A percentile compares a stretch with the other conserved stretches of the same genome.
These are phyloP conservation scores for Tribolium freemani DNA, from an alignment of 2,888 invertebrate genomes.

Conservation along the genomic window DNA sequence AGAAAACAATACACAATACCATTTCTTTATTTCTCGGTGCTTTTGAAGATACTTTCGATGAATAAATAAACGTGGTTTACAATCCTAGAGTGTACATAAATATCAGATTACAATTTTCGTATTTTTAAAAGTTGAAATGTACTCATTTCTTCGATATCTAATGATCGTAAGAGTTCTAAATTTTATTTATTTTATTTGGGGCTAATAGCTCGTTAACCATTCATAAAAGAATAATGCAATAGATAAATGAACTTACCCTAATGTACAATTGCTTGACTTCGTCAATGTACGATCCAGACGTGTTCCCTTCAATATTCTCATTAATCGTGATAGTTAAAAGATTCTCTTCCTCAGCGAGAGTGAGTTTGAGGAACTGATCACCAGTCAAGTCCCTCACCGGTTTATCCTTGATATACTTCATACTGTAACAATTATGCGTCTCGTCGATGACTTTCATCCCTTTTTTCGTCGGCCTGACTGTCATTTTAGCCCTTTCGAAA, in stretches of 20 bases:
- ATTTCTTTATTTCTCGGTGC: too few species aligned
- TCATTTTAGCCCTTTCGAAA: constrained; percentile 89
- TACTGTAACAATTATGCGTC: constrained; percentile 85
- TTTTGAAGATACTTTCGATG: too few species aligned
- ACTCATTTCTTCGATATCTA: too few species aligned
- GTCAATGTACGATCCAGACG: constrained; percentile 83
- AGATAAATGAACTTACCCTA: constrained; percentile 71
- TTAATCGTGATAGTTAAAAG: constrained; percentile 81
- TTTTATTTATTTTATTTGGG: too few species aligned
- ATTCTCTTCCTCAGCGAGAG: constrained; percentile 86
- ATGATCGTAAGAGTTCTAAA: too few species aligned
- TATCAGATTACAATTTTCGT: too few species aligned
- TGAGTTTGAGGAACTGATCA: constrained; percentile 90
- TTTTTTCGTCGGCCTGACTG: constrained; percentile 86
- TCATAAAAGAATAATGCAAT: too few species aligned
- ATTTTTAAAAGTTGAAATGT: too few species aligned
- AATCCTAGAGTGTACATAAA: too few species aligned
- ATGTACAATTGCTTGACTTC: constrained; percentile 91
- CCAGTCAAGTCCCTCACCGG: constrained; percentile 90
- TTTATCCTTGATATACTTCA: constrained; percentile 94
- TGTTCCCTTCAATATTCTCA: constrained; percentile 85
- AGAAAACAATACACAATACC: too few species aligned
- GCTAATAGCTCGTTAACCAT: too few species aligned
- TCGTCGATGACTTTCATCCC: constrained; percentile 97
- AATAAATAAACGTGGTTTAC: too few species aligned